phyloP scores from a whole-genome alignment of 2,113 vertebrate species.

The Rhombomys opimus region DNA sequence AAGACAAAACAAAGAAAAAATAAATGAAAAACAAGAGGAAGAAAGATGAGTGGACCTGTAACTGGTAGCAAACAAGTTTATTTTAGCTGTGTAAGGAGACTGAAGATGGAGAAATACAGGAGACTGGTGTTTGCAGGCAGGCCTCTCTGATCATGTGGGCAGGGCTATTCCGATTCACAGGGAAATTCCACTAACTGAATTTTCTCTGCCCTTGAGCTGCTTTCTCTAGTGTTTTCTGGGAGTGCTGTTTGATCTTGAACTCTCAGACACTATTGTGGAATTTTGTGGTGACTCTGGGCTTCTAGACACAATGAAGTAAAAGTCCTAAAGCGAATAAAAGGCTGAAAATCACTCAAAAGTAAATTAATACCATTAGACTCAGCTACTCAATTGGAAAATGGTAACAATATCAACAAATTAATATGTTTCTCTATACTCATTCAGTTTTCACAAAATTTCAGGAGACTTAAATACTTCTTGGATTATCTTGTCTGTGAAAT shows the following conservation, averaged over 20 bases:
- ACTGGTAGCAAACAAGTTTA: not conserved
- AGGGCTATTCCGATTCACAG: conserved; percentile 31
- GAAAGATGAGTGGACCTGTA: not conserved
- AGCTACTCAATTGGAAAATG: not conserved
- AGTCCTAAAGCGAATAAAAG: not conserved
- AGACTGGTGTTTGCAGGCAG: not conserved
- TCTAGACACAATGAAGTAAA: not conserved
- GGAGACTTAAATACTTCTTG: not conserved
- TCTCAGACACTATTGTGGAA: conserved; percentile 2
- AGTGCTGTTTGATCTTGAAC: conserved; percentile 26
- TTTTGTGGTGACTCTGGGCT: not conserved
- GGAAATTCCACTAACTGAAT: conserved; percentile 30
- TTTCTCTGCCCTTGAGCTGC: conserved; percentile 7
- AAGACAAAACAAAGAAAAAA: not conserved
- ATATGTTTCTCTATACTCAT: not conserved
- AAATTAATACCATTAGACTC: not conserved
- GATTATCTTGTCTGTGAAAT: not conserved
- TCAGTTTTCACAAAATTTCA: not conserved
- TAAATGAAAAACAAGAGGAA: not conserved
- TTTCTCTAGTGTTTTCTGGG: conserved; percentile 42
- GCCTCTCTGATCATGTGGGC: not conserved
- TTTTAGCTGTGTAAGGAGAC: not conserved
- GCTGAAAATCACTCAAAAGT: not conserved
- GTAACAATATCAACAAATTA: not conserved
- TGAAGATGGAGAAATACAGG: not conserved